Evolutionary conservation across 2,888 invertebrate genomes (phyloP).

Genomic region (Conistra vaccinii): DNA sequence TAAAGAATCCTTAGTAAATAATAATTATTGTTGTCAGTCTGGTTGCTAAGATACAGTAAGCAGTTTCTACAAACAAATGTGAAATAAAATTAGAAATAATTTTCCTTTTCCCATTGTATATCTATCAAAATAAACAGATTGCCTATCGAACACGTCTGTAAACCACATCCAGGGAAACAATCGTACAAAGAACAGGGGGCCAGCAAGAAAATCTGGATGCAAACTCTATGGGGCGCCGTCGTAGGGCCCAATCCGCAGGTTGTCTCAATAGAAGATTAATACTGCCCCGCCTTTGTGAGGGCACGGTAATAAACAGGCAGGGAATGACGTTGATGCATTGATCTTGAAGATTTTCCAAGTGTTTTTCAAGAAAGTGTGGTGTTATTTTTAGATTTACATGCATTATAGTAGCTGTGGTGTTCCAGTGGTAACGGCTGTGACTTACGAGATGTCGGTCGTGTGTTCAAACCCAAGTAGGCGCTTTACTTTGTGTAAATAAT

Average conservation of each 20-base stretch:
- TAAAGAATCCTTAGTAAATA: no score
- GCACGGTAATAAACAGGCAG: slow-evolving; percentile 71
- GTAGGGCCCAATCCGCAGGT: slow-evolving; percentile 73
- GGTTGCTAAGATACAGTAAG: background rate
- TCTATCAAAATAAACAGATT: background rate
- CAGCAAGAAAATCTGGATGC: slow-evolving; percentile 81
- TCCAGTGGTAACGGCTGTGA: no score
- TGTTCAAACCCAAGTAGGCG: no score
- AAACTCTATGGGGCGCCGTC: slow-evolving; percentile 82
- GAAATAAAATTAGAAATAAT: background rate
- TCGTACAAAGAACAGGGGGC: slow-evolving; percentile 73
- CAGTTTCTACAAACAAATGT: background rate
- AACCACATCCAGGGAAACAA: slow-evolving; percentile 72
- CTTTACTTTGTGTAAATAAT: no score
- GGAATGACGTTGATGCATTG: slow-evolving; percentile 81
- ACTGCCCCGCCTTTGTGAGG: slow-evolving; percentile 84
- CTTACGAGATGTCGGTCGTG: no score
- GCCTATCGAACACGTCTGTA: slow-evolving; percentile 50
- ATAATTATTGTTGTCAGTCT: background rate
- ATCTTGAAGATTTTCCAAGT: slow-evolving; percentile 71
- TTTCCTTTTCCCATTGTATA: background rate
- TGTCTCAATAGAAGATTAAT: slow-evolving; percentile 88
- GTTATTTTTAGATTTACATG: slow-evolving; percentile 30
- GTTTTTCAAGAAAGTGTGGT: slow-evolving; percentile 39
- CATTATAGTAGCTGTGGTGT: background rate